These are phyloP conservation scores for Maconellicoccus hirsutus DNA, from an alignment of 1,140 invertebrate species.

Conservation along the genomic window DNA sequence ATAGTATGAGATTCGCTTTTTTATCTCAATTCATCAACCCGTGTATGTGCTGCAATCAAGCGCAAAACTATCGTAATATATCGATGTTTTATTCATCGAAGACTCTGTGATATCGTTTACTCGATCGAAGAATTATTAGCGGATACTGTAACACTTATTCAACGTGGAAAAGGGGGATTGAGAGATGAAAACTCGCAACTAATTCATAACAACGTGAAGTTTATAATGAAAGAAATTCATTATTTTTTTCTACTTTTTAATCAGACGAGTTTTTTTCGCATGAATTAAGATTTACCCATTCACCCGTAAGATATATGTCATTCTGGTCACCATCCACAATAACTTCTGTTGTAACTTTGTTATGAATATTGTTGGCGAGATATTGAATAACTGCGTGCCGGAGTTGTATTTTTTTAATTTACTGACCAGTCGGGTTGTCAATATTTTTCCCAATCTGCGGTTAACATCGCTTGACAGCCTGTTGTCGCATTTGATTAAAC, in stretches of 20 bases:
- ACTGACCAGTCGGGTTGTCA: conserved; percentile 1
- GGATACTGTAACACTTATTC: too few species aligned
- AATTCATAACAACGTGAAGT: too few species aligned
- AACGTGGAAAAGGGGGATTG: too few species aligned
- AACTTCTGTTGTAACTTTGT: conserved; percentile 19
- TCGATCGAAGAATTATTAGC: too few species aligned
- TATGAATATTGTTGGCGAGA: conserved; percentile 10
- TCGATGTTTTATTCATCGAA: neutral
- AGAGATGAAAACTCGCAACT: neutral
- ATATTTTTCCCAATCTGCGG: conserved; percentile 23
- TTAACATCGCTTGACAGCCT: neutral
- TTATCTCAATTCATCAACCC: too few species aligned
- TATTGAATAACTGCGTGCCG: conserved; percentile 14
- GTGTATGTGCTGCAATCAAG: too few species aligned
- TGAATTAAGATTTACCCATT: neutral
- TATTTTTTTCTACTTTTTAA: neutral
- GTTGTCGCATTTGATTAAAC: conserved; percentile 2
- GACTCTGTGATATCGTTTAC: too few species aligned
- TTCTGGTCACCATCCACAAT: neutral
- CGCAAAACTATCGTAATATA: neutral
- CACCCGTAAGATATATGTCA: conserved; percentile 13
- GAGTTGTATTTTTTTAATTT: neutral
- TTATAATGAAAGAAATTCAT: neutral
- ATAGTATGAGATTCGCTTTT: too few species aligned
- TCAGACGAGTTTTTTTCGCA: conserved; percentile 12